These are phyloP conservation scores for Nyctibius grandis DNA, from an alignment of 2,797 vertebrate genomes.

Conservation along the genomic window DNA sequence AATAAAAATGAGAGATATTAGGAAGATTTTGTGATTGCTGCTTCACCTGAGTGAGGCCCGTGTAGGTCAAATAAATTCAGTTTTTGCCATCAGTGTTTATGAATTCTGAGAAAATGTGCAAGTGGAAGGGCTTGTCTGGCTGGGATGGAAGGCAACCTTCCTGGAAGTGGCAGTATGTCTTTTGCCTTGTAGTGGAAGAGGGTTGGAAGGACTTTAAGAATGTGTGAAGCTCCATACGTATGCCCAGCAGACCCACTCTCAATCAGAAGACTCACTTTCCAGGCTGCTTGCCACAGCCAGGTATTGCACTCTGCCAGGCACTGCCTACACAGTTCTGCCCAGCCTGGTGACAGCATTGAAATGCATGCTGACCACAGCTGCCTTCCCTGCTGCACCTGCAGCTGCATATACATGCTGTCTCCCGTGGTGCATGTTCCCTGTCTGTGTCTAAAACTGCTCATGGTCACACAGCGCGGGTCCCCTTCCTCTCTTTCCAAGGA, in stretches of 20 bases:
- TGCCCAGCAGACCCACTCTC: not conserved
- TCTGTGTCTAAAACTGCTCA: not conserved
- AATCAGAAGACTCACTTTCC: accelerated
- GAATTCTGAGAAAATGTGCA: not conserved
- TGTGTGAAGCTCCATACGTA: not conserved
- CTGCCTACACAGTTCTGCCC: not conserved
- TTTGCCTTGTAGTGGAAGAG: not conserved
- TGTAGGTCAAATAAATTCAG: not conserved
- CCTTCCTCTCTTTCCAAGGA: not conserved
- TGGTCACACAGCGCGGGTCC: not conserved
- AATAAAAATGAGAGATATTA: not conserved
- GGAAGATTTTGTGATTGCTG: not conserved
- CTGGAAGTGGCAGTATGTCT: not conserved
- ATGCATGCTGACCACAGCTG: not conserved
- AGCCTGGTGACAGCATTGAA: not conserved
- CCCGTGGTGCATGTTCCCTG: not conserved
- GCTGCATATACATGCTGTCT: not conserved
- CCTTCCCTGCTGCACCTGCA: not conserved
- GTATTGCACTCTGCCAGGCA: not conserved
- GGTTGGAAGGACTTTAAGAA: not conserved
- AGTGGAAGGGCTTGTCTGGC: not conserved
- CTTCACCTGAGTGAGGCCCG: not conserved
- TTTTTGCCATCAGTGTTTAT: not conserved
- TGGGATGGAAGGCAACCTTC: not conserved
- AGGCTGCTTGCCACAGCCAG: not conserved